Base-by-base conservation (phyloP, 2,888 invertebrate genomes). In the Piscicola geometra region DNA sequence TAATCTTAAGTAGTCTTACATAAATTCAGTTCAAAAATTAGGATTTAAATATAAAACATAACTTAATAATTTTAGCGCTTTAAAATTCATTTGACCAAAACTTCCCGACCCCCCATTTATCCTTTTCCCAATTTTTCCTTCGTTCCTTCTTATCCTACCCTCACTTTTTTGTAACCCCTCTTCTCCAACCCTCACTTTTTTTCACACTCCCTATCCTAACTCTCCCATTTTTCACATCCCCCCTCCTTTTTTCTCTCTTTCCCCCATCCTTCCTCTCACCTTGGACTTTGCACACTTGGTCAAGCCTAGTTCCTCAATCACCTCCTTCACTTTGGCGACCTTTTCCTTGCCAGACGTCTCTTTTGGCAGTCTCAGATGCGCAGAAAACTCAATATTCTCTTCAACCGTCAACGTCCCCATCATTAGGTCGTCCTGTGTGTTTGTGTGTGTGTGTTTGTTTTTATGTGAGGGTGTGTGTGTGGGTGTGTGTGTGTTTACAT, bases 341-440 rank as follows among this genome's bases (percentile, higher is more conserved):
- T 83, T 81, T 52, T 83, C 82, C 36, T 75, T 66, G 18, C 77
- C 64, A 0, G 79, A 75, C 12, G 82, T 75, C 25, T 76, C 25
- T 9, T 76, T 75, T 15, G 84, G 82, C 12, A 85, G 80, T 25
- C 85, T 81, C 12, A 85, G 80, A 21, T 82, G 80, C 3, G 85
- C 85, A 36, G 85, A 86, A 79, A 86, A 86, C 76, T 78, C 77
- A 76, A 85, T 81, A 76, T 85, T 85, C 77, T 85, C 85, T 64
- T 83, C 75, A 0, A 85, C 83, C 32, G 84, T 83, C 64, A 86
- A 79, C 15, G 84, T 85, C 60, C 85, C 85, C 83, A 84, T 84
- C 33, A 85, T 82, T 75, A 85, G 82, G 79, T 86, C 85, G 81
- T 86, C 85, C 84, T 85, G 33, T 64, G 64, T 28, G 64, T 64